Conservation (phyloP, 2,113 vertebrate genomes). For the Lophura nycthemera region DNA sequence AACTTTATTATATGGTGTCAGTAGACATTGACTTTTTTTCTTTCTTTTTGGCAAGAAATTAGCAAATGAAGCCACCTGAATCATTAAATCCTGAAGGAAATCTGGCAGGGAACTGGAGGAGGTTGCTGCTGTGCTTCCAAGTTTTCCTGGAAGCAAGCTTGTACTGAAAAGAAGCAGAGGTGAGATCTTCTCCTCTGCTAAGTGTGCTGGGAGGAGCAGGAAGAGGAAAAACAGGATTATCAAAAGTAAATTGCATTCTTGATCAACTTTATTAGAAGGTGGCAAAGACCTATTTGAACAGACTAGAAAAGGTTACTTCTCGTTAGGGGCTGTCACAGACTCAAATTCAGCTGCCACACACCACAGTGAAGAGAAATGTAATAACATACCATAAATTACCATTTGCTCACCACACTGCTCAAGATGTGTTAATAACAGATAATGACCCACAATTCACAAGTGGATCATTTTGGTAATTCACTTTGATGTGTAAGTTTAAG, state of each 20-base stretch:
- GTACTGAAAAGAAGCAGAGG: constrained; percentile 24
- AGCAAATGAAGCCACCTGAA: constrained; percentile 69
- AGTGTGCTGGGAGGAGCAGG: constrained; percentile 38
- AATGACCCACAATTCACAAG: constrained; percentile 54
- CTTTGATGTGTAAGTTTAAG: constrained; percentile 60
- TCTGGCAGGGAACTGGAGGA: constrained; percentile 55
- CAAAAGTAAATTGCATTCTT: constrained; percentile 54
- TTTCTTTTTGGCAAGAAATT: constrained; percentile 46
- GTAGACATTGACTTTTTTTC: constrained; percentile 33
- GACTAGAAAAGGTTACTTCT: neutral
- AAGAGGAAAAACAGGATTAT: constrained; percentile 45
- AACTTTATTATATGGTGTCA: constrained; percentile 63
- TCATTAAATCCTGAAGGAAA: constrained; percentile 69
- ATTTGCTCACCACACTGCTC: constrained; percentile 35
- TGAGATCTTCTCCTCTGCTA: constrained; percentile 26
- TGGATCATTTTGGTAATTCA: constrained; percentile 47
- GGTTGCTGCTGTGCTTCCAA: constrained; percentile 44
- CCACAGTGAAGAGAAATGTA: constrained; percentile 11
- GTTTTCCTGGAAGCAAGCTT: constrained; percentile 62
- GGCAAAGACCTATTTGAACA: neutral
- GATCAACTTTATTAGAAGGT: neutral
- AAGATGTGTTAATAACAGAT: constrained; percentile 68
- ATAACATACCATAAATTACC: constrained; percentile 45
- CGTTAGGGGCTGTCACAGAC: neutral
- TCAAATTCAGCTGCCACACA: neutral